Evolutionary conservation across 2,888 invertebrate genomes (phyloP), one percentile per base, ranked within the genome.

Genomic region (Deilephila porcellus): DNA sequence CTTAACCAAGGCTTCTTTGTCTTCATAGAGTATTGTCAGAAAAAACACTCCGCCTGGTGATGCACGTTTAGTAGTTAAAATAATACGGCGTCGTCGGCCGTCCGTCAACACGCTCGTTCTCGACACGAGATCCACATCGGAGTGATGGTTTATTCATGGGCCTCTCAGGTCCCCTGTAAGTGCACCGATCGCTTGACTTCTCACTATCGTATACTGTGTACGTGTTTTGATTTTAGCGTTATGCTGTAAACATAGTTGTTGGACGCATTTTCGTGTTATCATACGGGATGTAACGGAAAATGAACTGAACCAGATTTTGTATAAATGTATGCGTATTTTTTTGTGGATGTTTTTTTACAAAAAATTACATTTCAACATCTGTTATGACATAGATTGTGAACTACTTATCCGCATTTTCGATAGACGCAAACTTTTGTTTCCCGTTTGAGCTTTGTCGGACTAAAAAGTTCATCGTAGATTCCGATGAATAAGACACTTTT

Each of bases 101-200:
- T 87, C 86, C 84, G 85, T 90, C 89, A 90, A 90, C 88, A 88
- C 82, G 84, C 79, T 83, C 82, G 76, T 85, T 82, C 89, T 90
- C 85, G 88, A 91, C 90, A 90, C 80, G 89, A 86, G 88, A 86
- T 88, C 88, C 89, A 89, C 91, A 91, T 91, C 88, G 87, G 80
- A 78, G 76, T 81, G 77, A 90, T 91, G 91, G 88, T 90, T 91
- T 90, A 91, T 91, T 90, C 91, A 91, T 91, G 79, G 83, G 75
- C 80, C 86, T 82, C 85, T 86, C 81, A 78, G 79, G 77, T 75
- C 76, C 76, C 78, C 78, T 82, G 84, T 84, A 82, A 87, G 86
- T 85, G 87, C 83, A 80, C 74, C 84, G 84, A 84, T 82, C 70
- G 63, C 71, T 73, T 56, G 63, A 34, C 71, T 63, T 73, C 34